A percentile compares a stretch with the other conserved stretches of the same genome.
These are phyloP conservation scores for Colius striatus DNA, from an alignment of 2,113 vertebrate genomes.

Conservation along the genomic window DNA sequence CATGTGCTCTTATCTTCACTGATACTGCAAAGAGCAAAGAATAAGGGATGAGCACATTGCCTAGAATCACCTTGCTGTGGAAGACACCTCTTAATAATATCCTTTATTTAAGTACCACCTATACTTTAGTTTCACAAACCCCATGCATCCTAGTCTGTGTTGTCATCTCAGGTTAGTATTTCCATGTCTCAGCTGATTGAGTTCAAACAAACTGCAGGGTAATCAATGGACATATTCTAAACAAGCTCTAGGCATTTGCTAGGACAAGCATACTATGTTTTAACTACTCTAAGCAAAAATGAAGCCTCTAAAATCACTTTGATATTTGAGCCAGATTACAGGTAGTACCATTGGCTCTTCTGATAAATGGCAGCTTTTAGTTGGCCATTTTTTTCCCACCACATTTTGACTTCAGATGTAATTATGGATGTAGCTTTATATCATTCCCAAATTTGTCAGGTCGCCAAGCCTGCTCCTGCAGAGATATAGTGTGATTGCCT, in stretches of 20 bases:
- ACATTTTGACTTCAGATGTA: not conserved
- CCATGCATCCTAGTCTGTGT: not conserved
- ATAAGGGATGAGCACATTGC: not conserved
- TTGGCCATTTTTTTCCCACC: not conserved
- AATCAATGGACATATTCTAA: not conserved
- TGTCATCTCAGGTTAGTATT: not conserved
- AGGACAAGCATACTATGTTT: not conserved
- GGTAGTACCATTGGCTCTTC: not conserved
- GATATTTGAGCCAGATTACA: not conserved
- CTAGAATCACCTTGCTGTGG: not conserved
- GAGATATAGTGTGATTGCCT: not conserved
- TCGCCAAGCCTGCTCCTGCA: not conserved
- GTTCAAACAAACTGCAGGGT: not conserved
- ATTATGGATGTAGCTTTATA: not conserved
- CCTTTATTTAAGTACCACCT: not conserved
- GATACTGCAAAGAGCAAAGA: not conserved
- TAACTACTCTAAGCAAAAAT: not conserved
- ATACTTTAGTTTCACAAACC: not conserved
- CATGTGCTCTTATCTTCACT: not conserved
- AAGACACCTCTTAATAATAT: not conserved
- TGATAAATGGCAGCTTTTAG: not conserved
- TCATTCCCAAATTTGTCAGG: not conserved
- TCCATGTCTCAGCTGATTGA: not conserved
- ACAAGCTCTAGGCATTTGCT: not conserved
- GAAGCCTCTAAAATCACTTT: not conserved